A percentile compares a stretch with the other conserved stretches of the same genome.
phyloP scores from a whole-genome alignment of 2,113 vertebrate genomes.

The Catagonus wagneri region DNA sequence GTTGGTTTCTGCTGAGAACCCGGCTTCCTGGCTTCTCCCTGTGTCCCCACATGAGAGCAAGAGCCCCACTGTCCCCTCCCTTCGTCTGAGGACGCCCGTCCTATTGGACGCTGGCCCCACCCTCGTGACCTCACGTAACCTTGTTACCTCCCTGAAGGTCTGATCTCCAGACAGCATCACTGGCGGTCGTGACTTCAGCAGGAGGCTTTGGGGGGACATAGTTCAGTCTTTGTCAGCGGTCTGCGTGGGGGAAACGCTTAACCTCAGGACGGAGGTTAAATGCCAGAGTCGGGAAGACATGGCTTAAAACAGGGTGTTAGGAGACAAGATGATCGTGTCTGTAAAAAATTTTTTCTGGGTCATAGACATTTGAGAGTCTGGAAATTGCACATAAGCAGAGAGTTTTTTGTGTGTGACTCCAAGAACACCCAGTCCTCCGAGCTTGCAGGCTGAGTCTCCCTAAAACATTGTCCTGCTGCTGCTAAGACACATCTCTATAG shows the following conservation, averaged over 20 bases:
- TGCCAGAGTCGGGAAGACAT: neutral
- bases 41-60: neutral
- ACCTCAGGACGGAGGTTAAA: neutral
- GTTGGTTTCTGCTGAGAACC: neutral
- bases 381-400: neutral
- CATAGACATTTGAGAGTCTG: neutral
- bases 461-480: neutral
- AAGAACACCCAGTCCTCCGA: rapidly evolving
- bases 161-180: neutral
- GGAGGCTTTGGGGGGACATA: neutral
- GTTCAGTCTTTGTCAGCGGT: neutral
- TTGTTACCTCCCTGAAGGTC: neutral
- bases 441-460: neutral
- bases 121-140: neutral
- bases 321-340: neutral
- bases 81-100: neutral
- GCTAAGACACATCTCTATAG: neutral
- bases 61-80: neutral
- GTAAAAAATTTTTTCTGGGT: neutral
- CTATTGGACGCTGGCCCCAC: neutral
- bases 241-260: neutral
- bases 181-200: neutral
- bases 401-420: neutral
- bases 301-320: neutral
- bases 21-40: neutral